A percentile compares a stretch with the other conserved stretches of the same genome.
Evolutionary conservation across 2,888 invertebrate genomes (phyloP).

Genomic region (Linnaemya vulpina): DNA sequence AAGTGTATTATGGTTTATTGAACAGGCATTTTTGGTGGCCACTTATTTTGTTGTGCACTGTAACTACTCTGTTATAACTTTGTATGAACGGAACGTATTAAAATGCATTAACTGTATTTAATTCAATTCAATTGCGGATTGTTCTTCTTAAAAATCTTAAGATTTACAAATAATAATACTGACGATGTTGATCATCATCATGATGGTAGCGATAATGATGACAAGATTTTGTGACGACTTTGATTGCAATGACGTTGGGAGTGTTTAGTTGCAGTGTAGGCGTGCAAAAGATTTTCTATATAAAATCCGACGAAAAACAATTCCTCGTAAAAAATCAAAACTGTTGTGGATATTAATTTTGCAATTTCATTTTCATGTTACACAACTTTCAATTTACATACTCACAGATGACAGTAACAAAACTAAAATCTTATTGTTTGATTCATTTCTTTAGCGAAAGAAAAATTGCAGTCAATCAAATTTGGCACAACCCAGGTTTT

Average conservation of each 20-base stretch:
- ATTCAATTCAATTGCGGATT: conserved; percentile 48
- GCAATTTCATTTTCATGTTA: conserved; percentile 35
- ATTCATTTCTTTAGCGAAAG: conserved; percentile 24
- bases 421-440: conserved; percentile 20
- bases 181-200: conserved; percentile 36
- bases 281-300: conserved; percentile 43
- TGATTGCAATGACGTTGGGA: conserved; percentile 55
- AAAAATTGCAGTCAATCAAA: conserved; percentile 55
- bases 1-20: no score
- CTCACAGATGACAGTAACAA: conserved; percentile 36
- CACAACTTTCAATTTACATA: conserved; percentile 59
- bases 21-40: no score
- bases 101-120: conserved; percentile 56
- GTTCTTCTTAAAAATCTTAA: background rate
- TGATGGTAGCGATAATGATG: conserved; percentile 41
- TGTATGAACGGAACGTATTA: background rate
- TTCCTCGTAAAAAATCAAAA: conserved; percentile 42
- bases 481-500: conserved; percentile 32
- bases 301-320: conserved; percentile 17
- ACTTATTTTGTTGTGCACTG: background rate
- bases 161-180: conserved; percentile 7
- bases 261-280: conserved; percentile 50
- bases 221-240: conserved; percentile 37
- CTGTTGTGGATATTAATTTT: conserved; percentile 32
- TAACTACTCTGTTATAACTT: background rate